These are phyloP conservation scores for human DNA, from an alignment of 2,113 vertebrate species.

Conservation along the genomic window DNA sequence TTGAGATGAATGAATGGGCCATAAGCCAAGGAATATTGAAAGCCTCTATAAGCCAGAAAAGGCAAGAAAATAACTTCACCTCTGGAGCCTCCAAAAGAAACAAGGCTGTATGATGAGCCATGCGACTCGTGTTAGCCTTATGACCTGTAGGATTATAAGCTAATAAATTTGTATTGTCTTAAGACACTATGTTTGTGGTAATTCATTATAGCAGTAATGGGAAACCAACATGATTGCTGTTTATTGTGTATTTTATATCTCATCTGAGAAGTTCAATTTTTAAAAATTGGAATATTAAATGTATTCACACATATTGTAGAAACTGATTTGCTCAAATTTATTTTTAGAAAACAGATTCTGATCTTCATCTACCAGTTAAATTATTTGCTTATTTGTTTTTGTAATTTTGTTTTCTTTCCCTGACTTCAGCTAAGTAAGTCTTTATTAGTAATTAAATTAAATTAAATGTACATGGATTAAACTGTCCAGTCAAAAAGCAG, in stretches of 20 bases:
- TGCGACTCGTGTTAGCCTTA: not conserved
- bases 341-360: not conserved
- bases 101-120: not conserved
- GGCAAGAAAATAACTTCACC: not conserved
- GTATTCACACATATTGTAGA: not conserved
- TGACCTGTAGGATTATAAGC: not conserved
- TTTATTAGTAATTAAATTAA: not conserved
- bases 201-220: not conserved
- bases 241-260: not conserved
- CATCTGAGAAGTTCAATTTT: not conserved
- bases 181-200: not conserved
- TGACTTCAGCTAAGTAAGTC: not conserved
- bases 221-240: not conserved
- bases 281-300: not conserved
- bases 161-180: not conserved
- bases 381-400: not conserved
- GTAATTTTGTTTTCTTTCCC: not conserved
- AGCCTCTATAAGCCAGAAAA: not conserved
- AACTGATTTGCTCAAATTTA: not conserved
- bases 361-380: not conserved
- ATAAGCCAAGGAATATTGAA: not conserved
- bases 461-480: slow-evolving; percentile 9
- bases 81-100: not conserved
- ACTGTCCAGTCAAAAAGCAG: not conserved
- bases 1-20: not conserved